A percentile compares a stretch with the other conserved stretches of the same genome.
These are phyloP conservation scores for Odontomyia ornata DNA, from an alignment of 2,888 invertebrate species.

Conservation along the genomic window DNA sequence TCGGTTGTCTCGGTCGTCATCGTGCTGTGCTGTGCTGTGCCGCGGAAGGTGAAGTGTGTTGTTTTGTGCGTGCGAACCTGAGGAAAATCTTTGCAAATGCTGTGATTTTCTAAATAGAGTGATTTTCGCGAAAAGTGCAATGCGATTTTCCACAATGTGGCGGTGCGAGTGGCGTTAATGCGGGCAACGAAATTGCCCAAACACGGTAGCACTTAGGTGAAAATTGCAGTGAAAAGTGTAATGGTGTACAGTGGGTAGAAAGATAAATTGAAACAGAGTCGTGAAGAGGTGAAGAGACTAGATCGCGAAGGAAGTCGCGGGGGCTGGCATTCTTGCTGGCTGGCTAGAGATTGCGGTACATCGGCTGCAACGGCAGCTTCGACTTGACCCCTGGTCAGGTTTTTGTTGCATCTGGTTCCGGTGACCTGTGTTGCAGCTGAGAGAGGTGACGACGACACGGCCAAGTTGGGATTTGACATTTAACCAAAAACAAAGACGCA, in stretches of 20 bases:
- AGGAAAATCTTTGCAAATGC: constrained; percentile 22
- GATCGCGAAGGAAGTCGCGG: neutral
- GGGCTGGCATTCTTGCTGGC: neutral
- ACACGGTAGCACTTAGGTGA: neutral
- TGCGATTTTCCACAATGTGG: constrained; percentile 2
- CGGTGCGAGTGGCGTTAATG: neutral
- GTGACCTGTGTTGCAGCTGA: constrained; percentile 16
- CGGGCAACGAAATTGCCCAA: constrained; percentile 9
- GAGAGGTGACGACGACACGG: neutral
- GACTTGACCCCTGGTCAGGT: neutral
- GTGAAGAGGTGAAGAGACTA: neutral
- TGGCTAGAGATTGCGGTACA: constrained; percentile 35
- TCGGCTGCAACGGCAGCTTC: constrained; percentile 24
- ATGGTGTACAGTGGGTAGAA: neutral
- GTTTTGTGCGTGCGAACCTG: neutral
- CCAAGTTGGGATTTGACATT: constrained; percentile 12
- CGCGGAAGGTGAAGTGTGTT: constrained; percentile 21
- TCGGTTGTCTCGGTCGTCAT: constrained; percentile 6
- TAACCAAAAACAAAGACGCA: constrained; percentile 14
- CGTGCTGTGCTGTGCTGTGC: constrained; percentile 1
- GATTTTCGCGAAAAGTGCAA: neutral
- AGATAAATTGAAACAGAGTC: neutral
- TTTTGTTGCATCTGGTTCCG: neutral
- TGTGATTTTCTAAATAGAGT: constrained; percentile 32
- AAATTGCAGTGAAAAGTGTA: constrained; percentile 10